phyloP scores from a whole-genome alignment of 2,888 invertebrate species.

The Drosophila greeni region DNA sequence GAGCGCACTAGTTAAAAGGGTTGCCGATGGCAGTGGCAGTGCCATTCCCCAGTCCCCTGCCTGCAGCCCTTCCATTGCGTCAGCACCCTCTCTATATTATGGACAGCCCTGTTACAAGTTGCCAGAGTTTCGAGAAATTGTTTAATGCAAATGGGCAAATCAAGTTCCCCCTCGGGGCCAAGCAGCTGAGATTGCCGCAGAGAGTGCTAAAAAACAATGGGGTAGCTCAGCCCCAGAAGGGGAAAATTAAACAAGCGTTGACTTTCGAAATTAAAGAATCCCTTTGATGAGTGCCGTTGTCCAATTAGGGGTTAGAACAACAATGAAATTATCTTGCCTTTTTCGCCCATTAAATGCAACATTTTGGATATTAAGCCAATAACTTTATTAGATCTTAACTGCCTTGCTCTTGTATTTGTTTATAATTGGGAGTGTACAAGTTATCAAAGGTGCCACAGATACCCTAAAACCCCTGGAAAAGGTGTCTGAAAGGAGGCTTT shows the following conservation, averaged over 20 bases:
- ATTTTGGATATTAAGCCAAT: constrained; percentile 10
- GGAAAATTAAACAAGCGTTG: constrained; percentile 38
- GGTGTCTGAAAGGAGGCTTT: neutral
- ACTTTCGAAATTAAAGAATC: constrained; percentile 33
- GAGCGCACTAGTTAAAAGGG: constrained; percentile 56
- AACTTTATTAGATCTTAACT: constrained; percentile 17
- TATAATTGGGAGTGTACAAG: neutral
- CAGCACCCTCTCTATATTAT: constrained; percentile 5
- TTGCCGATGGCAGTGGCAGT: constrained; percentile 19
- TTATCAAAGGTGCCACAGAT: neutral
- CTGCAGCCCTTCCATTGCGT: constrained; percentile 1
- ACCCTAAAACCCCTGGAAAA: neutral
- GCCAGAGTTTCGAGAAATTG: constrained; percentile 39
- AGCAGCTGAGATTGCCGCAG: constrained; percentile 62
- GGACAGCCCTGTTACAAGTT: constrained; percentile 11
- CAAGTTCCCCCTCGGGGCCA: constrained; percentile 54
- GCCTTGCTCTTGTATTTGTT: neutral
- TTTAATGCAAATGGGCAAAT: constrained; percentile 64
- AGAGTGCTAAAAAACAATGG: constrained; percentile 31
- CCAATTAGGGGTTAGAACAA: constrained; percentile 37
- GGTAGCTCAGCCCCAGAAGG: constrained; percentile 21
- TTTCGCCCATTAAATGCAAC: constrained; percentile 19
- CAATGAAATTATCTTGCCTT: constrained; percentile 22
- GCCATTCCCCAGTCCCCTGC: neutral
- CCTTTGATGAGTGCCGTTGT: constrained; percentile 28